These are phyloP conservation scores for Epinephelus moara DNA, from an alignment of 2,113 vertebrate genomes.

Conservation along the genomic window DNA sequence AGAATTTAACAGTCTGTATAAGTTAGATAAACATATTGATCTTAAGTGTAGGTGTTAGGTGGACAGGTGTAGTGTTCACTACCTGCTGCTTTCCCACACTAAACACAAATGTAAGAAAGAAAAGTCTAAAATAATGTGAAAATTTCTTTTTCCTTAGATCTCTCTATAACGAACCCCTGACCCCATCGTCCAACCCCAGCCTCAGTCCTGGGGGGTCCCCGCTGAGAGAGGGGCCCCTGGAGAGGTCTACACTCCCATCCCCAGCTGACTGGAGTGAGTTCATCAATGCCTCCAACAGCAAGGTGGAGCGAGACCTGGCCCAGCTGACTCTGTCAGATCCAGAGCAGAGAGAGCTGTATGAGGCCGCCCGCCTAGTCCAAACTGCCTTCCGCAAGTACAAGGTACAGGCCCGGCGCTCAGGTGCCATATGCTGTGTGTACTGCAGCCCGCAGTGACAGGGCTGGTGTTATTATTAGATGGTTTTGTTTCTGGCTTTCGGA, in stretches of 20 bases:
- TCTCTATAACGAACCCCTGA: constrained; percentile 92
- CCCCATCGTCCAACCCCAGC: constrained; percentile 94
- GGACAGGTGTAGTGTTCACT: background rate
- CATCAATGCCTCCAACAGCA: constrained; percentile 95
- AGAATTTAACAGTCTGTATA: background rate
- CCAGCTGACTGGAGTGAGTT: constrained; percentile 98
- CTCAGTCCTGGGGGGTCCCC: constrained; percentile 93
- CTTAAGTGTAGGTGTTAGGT: background rate
- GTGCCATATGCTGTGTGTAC: constrained; percentile 51
- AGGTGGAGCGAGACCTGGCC: constrained; percentile 96
- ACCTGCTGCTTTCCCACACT: background rate
- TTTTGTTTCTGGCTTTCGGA: constrained; percentile 32
- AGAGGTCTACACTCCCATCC: constrained; percentile 92
- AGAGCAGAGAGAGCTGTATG: constrained; percentile 97
- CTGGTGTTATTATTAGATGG: constrained; percentile 35
- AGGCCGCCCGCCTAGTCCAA: constrained; percentile 97
- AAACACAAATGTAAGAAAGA: background rate
- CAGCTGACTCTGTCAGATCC: constrained; percentile 98
- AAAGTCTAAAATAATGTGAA: background rate
- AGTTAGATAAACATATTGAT: background rate
- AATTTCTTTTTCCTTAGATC: constrained; percentile 80
- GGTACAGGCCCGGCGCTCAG: constrained; percentile 84
- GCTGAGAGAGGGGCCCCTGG: constrained; percentile 88
- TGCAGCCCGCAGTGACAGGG: constrained; percentile 37
- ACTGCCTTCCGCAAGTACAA: constrained; percentile 99